phyloP scores from a whole-genome alignment of 2,113 vertebrate genomes.

The Gadus macrocephalus region DNA sequence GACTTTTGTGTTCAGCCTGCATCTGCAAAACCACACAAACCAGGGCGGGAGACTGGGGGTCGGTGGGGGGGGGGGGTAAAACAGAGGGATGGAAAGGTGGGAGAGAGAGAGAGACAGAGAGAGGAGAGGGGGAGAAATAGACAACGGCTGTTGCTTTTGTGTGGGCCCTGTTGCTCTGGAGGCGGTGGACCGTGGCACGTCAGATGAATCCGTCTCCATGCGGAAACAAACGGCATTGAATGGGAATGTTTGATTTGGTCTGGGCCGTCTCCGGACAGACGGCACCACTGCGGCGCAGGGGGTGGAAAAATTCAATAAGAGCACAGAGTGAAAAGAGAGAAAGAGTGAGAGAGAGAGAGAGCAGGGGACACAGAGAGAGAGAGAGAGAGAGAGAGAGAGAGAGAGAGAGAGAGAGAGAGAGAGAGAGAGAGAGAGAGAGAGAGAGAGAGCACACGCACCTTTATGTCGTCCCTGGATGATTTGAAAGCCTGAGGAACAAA shows the following conservation, averaged over 20 bases:
- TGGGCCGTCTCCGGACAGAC: conserved; percentile 67
- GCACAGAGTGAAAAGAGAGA: conserved; percentile 44
- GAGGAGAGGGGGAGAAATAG: not conserved
- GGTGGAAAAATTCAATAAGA: conserved; percentile 68
- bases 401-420: conserved; percentile 49
- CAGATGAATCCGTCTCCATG: conserved; percentile 58
- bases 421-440: conserved; percentile 40
- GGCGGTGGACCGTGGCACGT: conserved; percentile 36
- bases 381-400: conserved; percentile 52
- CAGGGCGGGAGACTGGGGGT: not conserved
- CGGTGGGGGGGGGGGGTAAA: conserved; percentile 4
- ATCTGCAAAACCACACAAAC: conserved; percentile 40
- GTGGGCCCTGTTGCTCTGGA: conserved; percentile 58
- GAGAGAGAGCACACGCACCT: conserved; percentile 76
- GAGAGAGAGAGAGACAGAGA: conserved; percentile 18
- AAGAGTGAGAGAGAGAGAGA: conserved; percentile 36
- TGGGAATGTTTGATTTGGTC: conserved; percentile 74
- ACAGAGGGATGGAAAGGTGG: too few species aligned
- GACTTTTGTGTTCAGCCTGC: conserved; percentile 59
- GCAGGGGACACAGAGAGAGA: conserved; percentile 41
- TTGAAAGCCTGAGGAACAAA: conserved; percentile 95
- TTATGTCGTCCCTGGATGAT: conserved; percentile 89
- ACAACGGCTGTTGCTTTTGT: conserved; percentile 52
- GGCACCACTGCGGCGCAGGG: conserved; percentile 33
- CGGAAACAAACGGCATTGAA: conserved; percentile 64